Evolutionary conservation across 2,797 vertebrate genomes (phyloP).

Genomic region (Sebastes miniatus): DNA sequence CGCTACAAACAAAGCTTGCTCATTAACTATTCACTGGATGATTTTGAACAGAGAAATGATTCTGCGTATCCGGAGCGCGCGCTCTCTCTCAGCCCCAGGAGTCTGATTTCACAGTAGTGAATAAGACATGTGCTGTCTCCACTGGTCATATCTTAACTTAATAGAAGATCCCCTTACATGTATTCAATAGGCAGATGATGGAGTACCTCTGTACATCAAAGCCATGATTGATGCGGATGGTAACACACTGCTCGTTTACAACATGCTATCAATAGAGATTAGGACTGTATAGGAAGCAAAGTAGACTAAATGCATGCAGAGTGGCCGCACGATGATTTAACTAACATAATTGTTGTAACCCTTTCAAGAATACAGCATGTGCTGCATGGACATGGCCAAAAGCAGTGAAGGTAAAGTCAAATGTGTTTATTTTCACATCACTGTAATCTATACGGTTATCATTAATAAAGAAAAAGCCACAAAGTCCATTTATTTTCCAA

Average conservation of each 20-base stretch:
- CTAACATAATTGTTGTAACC: neutral
- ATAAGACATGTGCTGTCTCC: slow-evolving; percentile 49
- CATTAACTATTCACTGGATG: slow-evolving; percentile 78
- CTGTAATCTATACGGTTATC: neutral
- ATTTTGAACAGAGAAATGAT: slow-evolving; percentile 74
- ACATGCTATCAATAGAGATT: neutral
- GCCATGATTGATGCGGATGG: neutral
- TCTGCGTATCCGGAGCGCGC: slow-evolving; percentile 26
- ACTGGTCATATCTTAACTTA: slow-evolving; percentile 54
- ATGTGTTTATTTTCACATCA: neutral
- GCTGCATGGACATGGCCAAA: neutral
- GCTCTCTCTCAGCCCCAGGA: slow-evolving; percentile 13
- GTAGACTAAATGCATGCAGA: neutral
- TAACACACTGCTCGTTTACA: neutral
- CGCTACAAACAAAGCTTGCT: slow-evolving; percentile 63
- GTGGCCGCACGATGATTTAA: neutral
- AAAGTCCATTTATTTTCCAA: neutral
- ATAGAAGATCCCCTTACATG: slow-evolving; percentile 38
- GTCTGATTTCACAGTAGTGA: slow-evolving; percentile 65
- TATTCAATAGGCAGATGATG: slow-evolving; percentile 27
- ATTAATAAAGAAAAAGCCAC: neutral
- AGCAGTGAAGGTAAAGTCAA: neutral
- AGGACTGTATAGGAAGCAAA: neutral
- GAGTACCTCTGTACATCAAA: slow-evolving; percentile 6
- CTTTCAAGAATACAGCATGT: neutral